A percentile compares a stretch with the other conserved stretches of the same genome.
These are phyloP conservation scores for Bubo blakistoni DNA, from an alignment of 2,113 vertebrate genomes.

Conservation along the genomic window DNA sequence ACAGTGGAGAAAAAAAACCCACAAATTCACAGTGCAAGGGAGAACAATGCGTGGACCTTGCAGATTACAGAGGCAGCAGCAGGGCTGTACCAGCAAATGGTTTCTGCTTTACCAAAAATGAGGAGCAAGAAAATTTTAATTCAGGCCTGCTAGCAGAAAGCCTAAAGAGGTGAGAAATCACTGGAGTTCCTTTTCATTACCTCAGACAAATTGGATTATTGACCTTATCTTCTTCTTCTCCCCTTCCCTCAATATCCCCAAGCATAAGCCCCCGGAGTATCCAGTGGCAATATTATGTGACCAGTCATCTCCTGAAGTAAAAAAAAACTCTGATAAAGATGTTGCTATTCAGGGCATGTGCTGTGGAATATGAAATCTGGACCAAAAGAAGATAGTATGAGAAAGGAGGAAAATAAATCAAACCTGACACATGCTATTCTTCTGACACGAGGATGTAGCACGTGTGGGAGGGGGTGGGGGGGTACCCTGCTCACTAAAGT, in stretches of 20 bases:
- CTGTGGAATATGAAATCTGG: background rate
- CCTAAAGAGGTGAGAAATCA: background rate
- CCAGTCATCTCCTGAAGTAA: background rate
- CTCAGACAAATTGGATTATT: background rate
- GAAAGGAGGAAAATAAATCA: conserved; percentile 11
- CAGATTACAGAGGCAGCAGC: background rate
- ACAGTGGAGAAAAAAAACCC: background rate
- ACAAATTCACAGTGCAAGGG: background rate
- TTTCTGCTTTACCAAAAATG: background rate
- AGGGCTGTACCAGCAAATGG: background rate
- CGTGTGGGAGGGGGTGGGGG: background rate
- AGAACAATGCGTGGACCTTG: accelerated
- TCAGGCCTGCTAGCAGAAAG: background rate
- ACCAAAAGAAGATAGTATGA: background rate
- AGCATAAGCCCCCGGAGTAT: conserved; percentile 49
- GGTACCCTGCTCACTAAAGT: background rate
- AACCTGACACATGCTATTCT: background rate
- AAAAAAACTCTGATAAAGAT: background rate
- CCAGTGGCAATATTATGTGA: conserved; percentile 62
- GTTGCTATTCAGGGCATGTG: background rate
- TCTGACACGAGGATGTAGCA: background rate
- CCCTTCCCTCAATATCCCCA: background rate
- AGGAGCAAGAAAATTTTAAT: background rate
- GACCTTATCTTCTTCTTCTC: background rate
- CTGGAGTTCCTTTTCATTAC: background rate